Conservation (phyloP, 2,113 vertebrate genomes). For the Apus apus region DNA sequence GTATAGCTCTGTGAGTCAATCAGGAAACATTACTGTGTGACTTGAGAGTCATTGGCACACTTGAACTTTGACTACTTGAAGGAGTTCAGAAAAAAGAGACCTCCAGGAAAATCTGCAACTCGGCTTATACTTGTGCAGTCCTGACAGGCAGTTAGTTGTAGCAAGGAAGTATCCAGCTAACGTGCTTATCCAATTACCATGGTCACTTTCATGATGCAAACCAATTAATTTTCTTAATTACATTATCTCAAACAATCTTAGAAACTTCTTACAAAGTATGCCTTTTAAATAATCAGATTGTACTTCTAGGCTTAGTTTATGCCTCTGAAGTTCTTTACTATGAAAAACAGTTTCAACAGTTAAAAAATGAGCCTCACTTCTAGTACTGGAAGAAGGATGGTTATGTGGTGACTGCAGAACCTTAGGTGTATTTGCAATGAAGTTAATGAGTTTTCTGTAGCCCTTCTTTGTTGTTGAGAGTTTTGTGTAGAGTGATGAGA, state of each 20-base stretch:
- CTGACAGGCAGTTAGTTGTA: neutral
- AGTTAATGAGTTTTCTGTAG: conserved; percentile 77
- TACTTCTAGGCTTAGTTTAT: neutral
- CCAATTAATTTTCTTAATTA: neutral
- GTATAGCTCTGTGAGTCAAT: neutral
- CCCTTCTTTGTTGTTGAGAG: conserved; percentile 74
- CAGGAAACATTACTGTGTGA: neutral
- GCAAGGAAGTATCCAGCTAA: neutral
- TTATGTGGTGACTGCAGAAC: neutral
- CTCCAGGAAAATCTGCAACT: neutral
- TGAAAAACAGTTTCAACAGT: neutral
- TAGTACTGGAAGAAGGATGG: neutral
- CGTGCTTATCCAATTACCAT: neutral
- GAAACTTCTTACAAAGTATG: neutral
- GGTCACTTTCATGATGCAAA: neutral
- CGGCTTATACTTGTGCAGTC: neutral
- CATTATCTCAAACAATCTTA: neutral
- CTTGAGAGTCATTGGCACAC: neutral
- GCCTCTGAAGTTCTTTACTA: neutral
- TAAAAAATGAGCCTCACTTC: neutral
- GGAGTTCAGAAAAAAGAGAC: neutral
- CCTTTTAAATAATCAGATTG: neutral
- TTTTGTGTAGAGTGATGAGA: conserved; percentile 79
- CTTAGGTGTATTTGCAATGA: conserved; percentile 55
- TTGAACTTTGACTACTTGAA: neutral